Evolutionary conservation across 2,797 vertebrate species (phyloP), one percentile per base, ranked within the genome.

Genomic region (Nothura maculosa): DNA sequence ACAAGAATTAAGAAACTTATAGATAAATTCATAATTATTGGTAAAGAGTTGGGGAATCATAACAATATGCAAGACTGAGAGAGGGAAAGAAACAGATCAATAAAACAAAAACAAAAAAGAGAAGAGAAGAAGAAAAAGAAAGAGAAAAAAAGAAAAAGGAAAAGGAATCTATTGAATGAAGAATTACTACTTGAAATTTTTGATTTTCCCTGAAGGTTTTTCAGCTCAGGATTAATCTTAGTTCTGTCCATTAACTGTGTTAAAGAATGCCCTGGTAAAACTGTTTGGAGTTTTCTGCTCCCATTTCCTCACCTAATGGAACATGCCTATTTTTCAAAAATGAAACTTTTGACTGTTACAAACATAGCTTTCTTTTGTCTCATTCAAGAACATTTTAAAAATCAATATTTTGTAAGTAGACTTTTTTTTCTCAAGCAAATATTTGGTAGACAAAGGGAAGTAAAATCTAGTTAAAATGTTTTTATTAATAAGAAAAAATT

Each of bases 341-440:
- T 4, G 75, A 45, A 67, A 32, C 1, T 18, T 74, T 40, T 43
- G 6, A 60, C 58, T 64, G 2, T 27, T 14, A 73, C 21, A 5
- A 2, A 0, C 42, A 25, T 9, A 28, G 1, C 17, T 5, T 30
- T 62, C 25, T 62, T 28, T 6, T 36, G 58, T 25, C 12, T 6
- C 38, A 12, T 32, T 12, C 0, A 75, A 42, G 15, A 28, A 16
- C 4, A 17, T 50, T 89, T 86, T 14, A 2, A 82, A 67, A 87
- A 63, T 24, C 7, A 76, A 5, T 1, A 19, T 14, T 57, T 66
- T 79, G 16, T 8, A 27, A 38, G 7, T 28, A 64, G 6, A 12
- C 11, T 69, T 0, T 17, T 58, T 24, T 1, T 10, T 72, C 17
- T 54, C 57, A 52, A 57, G 11, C 1, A 75, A 34, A 50, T 0